These are phyloP conservation scores for Mesochorus sp. DNA, from an alignment of 2,888 invertebrate species.

Conservation along the genomic window DNA sequence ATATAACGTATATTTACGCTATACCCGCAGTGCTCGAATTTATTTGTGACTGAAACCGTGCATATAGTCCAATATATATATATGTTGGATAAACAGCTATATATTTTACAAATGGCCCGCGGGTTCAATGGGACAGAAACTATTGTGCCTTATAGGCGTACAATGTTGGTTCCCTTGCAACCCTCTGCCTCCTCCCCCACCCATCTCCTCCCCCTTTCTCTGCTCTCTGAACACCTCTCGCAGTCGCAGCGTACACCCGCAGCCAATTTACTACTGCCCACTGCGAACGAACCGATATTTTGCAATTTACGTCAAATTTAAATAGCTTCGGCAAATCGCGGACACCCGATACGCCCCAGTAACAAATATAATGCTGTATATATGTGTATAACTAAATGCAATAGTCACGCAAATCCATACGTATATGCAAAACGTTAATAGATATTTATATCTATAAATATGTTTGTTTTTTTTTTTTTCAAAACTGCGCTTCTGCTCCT, in stretches of 20 bases:
- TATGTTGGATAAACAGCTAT: constrained; percentile 31
- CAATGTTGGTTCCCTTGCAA: constrained; percentile 20
- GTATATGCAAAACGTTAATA: not conserved
- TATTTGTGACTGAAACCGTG: not conserved
- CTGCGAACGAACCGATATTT: constrained; percentile 54
- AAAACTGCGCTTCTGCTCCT: constrained; percentile 45
- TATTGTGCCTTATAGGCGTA: constrained; percentile 48
- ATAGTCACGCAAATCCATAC: not conserved
- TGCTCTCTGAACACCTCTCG: constrained; percentile 45
- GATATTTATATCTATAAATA: too few relatives aligned
- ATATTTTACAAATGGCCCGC: constrained; percentile 44
- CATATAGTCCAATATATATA: not conserved
- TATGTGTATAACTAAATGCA: not conserved
- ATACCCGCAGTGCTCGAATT: constrained; percentile 1
- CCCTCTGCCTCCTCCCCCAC: constrained; percentile 23
- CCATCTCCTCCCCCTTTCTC: constrained; percentile 28
- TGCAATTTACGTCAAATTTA: constrained; percentile 58
- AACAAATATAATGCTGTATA: constrained; percentile 24
- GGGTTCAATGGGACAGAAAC: constrained; percentile 53
- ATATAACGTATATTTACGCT: not conserved
- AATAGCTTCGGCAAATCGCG: constrained; percentile 55
- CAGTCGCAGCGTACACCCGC: constrained; percentile 35
- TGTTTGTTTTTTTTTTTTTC: too few relatives aligned
- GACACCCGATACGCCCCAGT: constrained; percentile 25
- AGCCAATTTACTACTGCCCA: constrained; percentile 56